Conservation (phyloP, 2,797 vertebrate genomes). For the Liasis olivaceus region DNA sequence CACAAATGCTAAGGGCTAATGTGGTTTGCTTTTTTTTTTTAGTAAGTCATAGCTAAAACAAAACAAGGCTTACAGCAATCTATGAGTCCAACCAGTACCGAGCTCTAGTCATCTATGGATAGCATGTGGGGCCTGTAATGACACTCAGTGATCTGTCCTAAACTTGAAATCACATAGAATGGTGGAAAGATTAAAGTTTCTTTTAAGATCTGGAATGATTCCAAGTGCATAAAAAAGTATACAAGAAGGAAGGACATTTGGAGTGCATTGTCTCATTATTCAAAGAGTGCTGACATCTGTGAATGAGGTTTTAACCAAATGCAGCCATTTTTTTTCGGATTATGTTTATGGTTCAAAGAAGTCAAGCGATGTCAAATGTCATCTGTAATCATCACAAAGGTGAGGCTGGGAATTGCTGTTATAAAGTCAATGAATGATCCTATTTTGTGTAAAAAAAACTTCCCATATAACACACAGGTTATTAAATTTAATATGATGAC, state of each 20-base stretch:
- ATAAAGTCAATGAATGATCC: neutral
- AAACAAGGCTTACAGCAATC: neutral
- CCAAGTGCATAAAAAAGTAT: neutral
- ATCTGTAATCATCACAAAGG: neutral
- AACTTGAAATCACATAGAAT: neutral
- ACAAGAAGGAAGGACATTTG: neutral
- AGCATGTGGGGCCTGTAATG: neutral
- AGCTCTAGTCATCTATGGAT: neutral
- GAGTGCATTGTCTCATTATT: neutral
- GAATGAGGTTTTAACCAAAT: neutral
- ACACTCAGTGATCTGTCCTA: neutral
- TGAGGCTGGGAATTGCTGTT: neutral
- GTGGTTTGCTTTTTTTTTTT: neutral
- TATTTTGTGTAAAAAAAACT: neutral
- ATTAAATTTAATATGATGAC: neutral
- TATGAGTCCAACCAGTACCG: neutral
- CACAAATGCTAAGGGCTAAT: neutral
- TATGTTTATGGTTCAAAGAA: conserved; percentile 28
- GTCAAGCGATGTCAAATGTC: neutral
- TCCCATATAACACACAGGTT: neutral
- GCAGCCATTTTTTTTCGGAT: neutral
- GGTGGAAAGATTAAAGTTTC: neutral
- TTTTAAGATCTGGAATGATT: neutral
- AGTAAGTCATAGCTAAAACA: neutral
- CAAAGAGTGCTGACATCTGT: neutral